Conservation (phyloP, 1,140 invertebrate species). For the Drosophila bifasciata region DNA sequence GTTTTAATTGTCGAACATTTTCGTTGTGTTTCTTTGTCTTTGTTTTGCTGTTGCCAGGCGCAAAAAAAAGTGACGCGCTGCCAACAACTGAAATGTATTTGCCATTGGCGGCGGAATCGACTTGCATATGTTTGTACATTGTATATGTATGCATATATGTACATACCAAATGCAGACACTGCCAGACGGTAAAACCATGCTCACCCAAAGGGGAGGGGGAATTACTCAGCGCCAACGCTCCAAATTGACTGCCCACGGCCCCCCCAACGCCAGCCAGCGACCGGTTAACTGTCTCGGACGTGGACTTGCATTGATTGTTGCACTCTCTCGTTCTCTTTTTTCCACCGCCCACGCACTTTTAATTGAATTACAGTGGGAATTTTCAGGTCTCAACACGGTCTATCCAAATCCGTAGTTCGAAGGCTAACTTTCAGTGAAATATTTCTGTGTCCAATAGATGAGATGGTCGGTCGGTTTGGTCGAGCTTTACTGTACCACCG, state of each 20-base stretch:
- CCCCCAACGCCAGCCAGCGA: slow-evolving; percentile 8
- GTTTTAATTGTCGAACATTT: slow-evolving; percentile 35
- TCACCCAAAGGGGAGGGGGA: too few species aligned
- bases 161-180: slow-evolving; percentile 19
- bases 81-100: slow-evolving; percentile 47
- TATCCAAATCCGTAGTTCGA: too few species aligned
- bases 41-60: slow-evolving; percentile 54
- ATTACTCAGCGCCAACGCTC: slow-evolving; percentile 23
- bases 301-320: slow-evolving; percentile 5
- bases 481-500: too few species aligned
- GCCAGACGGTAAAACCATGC: slow-evolving; percentile 23
- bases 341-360: slow-evolving; percentile 34
- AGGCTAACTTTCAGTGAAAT: too few species aligned
- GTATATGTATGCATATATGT: background rate
- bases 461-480: too few species aligned
- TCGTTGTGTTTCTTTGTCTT: slow-evolving; percentile 38
- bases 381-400: too few species aligned
- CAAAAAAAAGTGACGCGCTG: slow-evolving; percentile 37
- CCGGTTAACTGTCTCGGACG: slow-evolving; percentile 3
- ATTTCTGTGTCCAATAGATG: background rate
- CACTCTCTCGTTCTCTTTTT: slow-evolving; percentile 2
- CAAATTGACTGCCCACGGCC: slow-evolving; percentile 17
- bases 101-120: slow-evolving; percentile 30
- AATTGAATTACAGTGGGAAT: slow-evolving; percentile 24
- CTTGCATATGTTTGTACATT: slow-evolving; percentile 22